Base-by-base conservation (phyloP, 2,797 vertebrate genomes). In the Thaleichthys pacificus region DNA sequence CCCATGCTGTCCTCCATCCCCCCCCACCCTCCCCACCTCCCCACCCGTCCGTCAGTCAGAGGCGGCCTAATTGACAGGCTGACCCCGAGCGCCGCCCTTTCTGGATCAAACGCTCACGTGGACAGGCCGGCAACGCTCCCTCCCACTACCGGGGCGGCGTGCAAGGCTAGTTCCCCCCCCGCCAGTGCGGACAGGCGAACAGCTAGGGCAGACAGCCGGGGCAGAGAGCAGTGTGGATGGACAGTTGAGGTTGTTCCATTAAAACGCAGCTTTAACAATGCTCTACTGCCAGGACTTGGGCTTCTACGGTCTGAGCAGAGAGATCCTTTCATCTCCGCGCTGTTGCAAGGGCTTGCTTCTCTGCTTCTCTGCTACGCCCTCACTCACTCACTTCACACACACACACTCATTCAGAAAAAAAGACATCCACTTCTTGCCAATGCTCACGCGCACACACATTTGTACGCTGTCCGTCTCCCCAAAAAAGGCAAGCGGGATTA, bases 21-120 rank as follows among this genome's bases (percentile, higher is more conserved):
- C 65, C 32, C 24, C 24, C 1, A 1, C 24, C 24, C 24, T 24
- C 1, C 77, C 69, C 78, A 74, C 72, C 67, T 12, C 42, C 72
- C 78, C 71, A 28, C 26, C 26, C 60, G 17, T 38, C 80, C 78
- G 74, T 79, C 56, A 71, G 81, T 72, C 68, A 63, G 70, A 84
- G 70, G 30, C 61, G 30, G 70, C 75, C 85, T 91, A 89, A 91
- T 89, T 89, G 89, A 90, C 89, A 86, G 88, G 84, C 82, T 80
- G 83, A 84, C 81, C 81, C 66, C 74, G n/a, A 30, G 38, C 66
- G 70, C 69, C 69, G 61, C 84, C 82, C 75, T 75, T 63, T n/a
- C 68, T 75, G 72, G 73, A 72, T 75, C 83, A 84, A 21, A 28
- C 72, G 78, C 83, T 89, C 80, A 85, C 85, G 84, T 75, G 74